Base-by-base conservation (phyloP, 2,888 invertebrate genomes). In the Keiferia lycopersicella region DNA sequence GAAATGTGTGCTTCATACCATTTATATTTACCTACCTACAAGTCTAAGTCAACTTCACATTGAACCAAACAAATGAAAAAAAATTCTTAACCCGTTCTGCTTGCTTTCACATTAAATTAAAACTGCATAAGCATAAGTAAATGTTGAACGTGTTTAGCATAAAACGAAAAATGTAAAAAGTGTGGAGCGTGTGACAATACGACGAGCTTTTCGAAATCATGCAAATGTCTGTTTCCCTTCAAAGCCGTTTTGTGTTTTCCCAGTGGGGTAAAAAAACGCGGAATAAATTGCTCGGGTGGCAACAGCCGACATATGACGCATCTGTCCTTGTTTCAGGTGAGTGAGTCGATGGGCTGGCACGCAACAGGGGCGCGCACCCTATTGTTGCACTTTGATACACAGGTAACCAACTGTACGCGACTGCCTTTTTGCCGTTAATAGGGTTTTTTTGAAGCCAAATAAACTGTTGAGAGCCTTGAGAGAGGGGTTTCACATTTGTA, bases 291-390 rank as follows among this genome's bases (percentile, higher is more conserved):
- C 59, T 66, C 63, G 65, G 66, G 64, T 65, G 66, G 66, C 72
- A 45, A 69, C 34, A 34, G 34, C 34, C 34, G 10, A 72, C 73
- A 76, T 75, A 75, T 76, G 74, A 75, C 74, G 71, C 73, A 73
- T 79, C 78, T 71, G 71, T 77, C 75, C 78, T 83, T 84, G 84
- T 85, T 85, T 65, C 85, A 86, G 83, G 86, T 85, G 83, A 86
- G 84, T 79, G 84, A 83, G 72, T 80, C 79, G 75, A 76, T 74
- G 71, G 73, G 68, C 26, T 65, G 67, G 74, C 77, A 75, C 74
- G 76, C 75, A 68, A 78, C 71, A 70, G 78, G 82, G 75, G 75
- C 75, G 71, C 68, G 71, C 70, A 78, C 82, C 79, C 79, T 73
- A 74, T 72, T 73, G 72, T 70, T 63, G 64, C 59, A 64, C 68